Percentiles rank a stretch among this genome's conserved stretches.
Evolutionary conservation across 2,113 vertebrate species (phyloP).

Genomic region (Ia io): DNA sequence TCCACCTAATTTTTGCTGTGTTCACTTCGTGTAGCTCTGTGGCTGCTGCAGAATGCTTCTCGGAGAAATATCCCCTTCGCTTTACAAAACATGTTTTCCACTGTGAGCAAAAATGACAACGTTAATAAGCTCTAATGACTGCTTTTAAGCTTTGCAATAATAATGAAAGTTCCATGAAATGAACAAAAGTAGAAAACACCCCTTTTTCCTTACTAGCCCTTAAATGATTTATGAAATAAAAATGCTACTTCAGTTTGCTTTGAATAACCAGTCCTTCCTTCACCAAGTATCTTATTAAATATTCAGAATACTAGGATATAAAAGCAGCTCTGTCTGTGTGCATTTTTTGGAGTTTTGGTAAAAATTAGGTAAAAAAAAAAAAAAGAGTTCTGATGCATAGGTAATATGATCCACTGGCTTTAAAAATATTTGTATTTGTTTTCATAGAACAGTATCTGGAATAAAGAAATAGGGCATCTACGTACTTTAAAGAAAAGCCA

Average conservation of each 20-base stretch:
- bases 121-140: constrained; percentile 71
- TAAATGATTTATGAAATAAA: constrained; percentile 57
- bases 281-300: constrained; percentile 52
- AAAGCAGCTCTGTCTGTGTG: neutral
- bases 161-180: constrained; percentile 73
- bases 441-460: neutral
- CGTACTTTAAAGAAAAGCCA: constrained; percentile 25
- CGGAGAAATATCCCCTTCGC: constrained; percentile 55
- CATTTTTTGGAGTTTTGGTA: no score
- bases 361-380: neutral
- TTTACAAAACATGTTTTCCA: constrained; percentile 72
- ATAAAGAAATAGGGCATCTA: neutral
- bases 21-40: neutral
- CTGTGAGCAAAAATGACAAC: constrained; percentile 61
- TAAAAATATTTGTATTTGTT: constrained; percentile 55
- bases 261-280: constrained; percentile 44
- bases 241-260: constrained; percentile 55
- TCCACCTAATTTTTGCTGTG: neutral
- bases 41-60: constrained; percentile 61
- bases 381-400: constrained; percentile 58
- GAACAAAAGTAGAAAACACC: constrained; percentile 50
- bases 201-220: neutral
- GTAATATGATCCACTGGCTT: constrained; percentile 56
- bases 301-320: constrained; percentile 34
- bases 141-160: constrained; percentile 64